Base-by-base conservation (phyloP, 2,797 vertebrate species). In the Sitta carolinensis region DNA sequence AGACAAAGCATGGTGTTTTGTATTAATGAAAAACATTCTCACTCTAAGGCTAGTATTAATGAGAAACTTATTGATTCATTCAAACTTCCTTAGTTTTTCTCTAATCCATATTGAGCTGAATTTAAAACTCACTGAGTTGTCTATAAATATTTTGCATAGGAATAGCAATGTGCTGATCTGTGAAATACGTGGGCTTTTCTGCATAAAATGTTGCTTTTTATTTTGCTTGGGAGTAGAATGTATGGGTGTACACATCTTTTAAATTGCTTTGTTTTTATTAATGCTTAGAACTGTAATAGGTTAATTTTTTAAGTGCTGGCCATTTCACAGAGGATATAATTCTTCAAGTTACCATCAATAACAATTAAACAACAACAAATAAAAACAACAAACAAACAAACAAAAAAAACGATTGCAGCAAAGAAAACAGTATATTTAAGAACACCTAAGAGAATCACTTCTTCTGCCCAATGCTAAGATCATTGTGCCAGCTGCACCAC, bases 11-110 rank as follows among this genome's bases (percentile, higher is more conserved):
- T 67, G 34, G 29, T 47, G 22, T 9, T 94, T 89, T 83, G 25
- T 82, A 55, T 84, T 95, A 84, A 82, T 64, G 81, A 81, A 82
- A 90, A 81, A 59, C 9, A 55, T 62, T 90, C 87, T 84, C 59
- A 57, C 29, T 87, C 45, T 21, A 43, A 63, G 18, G 29, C 42
- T 54, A 21, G 55, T 63, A 74, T 88, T 94, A 88, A 95, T 84
- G 80, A 95, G 77, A 95, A 90, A 63, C 15, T 30, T 54, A 94
- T 74, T 47, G 90, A 95, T 89, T 84, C 83, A 68, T 78, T 87
- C 74, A 89, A 89, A 77, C 61, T 43, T 76, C n/a, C 50, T 79
- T 77, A 58, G 80, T 50, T 89, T 90, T 90, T 51, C 78, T 64
- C 19, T 80, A 90, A 79, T 92, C 36, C 32, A 15, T 87, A 93